Conservation (phyloP, 2,888 invertebrate species). For the Scaptomyza polygonia region DNA sequence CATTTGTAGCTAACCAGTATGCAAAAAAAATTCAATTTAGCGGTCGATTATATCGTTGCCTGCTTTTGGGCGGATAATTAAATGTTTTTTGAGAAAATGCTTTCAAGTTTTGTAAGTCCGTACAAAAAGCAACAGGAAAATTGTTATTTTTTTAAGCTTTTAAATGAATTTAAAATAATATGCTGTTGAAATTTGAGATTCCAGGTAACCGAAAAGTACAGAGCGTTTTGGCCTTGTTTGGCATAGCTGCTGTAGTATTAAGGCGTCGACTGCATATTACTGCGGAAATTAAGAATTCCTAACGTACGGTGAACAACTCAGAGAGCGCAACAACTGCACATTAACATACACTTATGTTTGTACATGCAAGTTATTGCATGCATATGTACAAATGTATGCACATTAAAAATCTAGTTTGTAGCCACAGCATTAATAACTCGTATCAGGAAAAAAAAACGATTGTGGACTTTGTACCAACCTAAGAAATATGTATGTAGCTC, state of each 20-base stretch:
- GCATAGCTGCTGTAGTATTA: no score
- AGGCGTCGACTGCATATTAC: not conserved
- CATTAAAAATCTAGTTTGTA: constrained; percentile 8
- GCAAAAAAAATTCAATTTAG: not conserved
- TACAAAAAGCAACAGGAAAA: not conserved
- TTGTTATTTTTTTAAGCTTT: not conserved
- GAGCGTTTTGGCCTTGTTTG: no score
- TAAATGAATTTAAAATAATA: not conserved
- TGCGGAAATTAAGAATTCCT: constrained; percentile 2
- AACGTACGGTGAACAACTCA: constrained; percentile 11
- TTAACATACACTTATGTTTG: not conserved
- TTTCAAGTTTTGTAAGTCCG: not conserved
- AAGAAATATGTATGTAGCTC: constrained; percentile 6
- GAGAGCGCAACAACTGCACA: constrained; percentile 17
- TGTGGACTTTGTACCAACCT: constrained; percentile 41
- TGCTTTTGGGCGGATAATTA: constrained; percentile 5
- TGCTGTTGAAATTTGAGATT: not conserved
- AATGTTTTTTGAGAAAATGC: not conserved
- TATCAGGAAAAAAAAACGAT: constrained; percentile 17
- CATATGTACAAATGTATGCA: constrained; percentile 7
- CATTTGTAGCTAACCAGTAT: not conserved
- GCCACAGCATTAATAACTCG: constrained; percentile 13
- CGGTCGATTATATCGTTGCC: not conserved
- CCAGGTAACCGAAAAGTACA: no score
- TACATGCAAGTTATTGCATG: not conserved